phyloP scores from a whole-genome alignment of 2,888 invertebrate genomes.

The Drosophila anomalipes region DNA sequence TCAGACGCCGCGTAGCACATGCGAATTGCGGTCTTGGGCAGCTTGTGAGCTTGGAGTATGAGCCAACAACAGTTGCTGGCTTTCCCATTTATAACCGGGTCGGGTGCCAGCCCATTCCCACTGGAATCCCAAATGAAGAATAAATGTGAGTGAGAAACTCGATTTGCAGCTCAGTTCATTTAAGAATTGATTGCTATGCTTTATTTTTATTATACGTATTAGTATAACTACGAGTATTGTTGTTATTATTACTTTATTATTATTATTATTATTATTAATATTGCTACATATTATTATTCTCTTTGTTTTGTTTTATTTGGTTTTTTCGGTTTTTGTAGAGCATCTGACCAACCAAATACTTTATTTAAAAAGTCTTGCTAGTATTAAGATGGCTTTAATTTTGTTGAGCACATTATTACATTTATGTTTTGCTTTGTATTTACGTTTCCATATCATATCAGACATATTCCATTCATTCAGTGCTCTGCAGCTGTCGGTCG shows the following conservation, averaged over 20 bases:
- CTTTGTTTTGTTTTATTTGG: not conserved
- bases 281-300: not conserved
- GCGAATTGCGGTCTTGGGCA: not conserved
- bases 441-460: not conserved
- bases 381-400: not conserved
- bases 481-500: not conserved
- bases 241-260: not conserved
- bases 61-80: slow-evolving; percentile 8
- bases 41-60: too few species aligned
- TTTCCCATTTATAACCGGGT: not conserved
- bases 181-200: slow-evolving; percentile 2
- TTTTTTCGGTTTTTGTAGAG: not conserved
- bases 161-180: slow-evolving; percentile 13
- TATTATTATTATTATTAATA: not conserved
- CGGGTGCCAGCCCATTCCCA: slow-evolving; percentile 11
- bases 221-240: not conserved
- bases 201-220: not conserved
- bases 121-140: slow-evolving; percentile 1
- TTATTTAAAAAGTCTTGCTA: not conserved
- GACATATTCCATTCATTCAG: not conserved
- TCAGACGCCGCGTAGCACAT: slow-evolving; percentile 26
- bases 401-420: not conserved
- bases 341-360: not conserved
- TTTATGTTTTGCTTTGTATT: not conserved
- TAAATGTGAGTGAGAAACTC: slow-evolving; percentile 1